Evolutionary conservation across 2,888 invertebrate species (phyloP).

Genomic region (Saturnia pavonia): DNA sequence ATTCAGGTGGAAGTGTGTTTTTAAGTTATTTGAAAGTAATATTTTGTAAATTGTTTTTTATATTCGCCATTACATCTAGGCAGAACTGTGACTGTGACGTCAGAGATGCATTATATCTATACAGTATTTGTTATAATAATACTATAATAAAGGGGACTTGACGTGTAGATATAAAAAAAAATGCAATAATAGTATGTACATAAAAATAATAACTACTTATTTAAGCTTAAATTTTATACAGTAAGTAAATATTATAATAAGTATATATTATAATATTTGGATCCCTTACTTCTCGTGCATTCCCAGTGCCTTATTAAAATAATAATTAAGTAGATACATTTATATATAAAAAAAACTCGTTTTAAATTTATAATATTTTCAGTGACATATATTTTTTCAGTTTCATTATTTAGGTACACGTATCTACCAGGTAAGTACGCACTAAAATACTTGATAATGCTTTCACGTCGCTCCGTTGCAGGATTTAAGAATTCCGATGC

Average conservation of each 20-base stretch:
- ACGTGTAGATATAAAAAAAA: background rate
- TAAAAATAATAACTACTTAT: constrained; percentile 35
- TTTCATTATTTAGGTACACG: background rate
- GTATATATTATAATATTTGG: background rate
- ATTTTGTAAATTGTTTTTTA: too few relatives aligned
- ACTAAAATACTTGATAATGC: background rate
- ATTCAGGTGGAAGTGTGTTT: too few relatives aligned
- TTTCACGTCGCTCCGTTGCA: background rate
- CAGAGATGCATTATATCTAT: too few relatives aligned
- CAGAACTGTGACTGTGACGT: too few relatives aligned
- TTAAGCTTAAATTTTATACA: constrained; percentile 20
- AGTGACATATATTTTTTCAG: constrained; percentile 1
- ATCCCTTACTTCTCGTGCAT: constrained; percentile 63
- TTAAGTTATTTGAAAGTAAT: too few relatives aligned
- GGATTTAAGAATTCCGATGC: background rate
- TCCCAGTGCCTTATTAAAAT: constrained; percentile 72
- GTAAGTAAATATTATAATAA: background rate
- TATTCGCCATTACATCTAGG: too few relatives aligned
- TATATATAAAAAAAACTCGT: background rate
- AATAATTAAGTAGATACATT: constrained; percentile 6
- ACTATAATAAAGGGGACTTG: background rate
- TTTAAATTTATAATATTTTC: background rate
- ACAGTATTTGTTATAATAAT: background rate
- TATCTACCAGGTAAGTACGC: background rate
- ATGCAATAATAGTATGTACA: constrained; percentile 31